A percentile compares a stretch with the other conserved stretches of the same genome.
Evolutionary conservation across 2,797 vertebrate species (phyloP).

Genomic region (Pseudochirops corinnae): DNA sequence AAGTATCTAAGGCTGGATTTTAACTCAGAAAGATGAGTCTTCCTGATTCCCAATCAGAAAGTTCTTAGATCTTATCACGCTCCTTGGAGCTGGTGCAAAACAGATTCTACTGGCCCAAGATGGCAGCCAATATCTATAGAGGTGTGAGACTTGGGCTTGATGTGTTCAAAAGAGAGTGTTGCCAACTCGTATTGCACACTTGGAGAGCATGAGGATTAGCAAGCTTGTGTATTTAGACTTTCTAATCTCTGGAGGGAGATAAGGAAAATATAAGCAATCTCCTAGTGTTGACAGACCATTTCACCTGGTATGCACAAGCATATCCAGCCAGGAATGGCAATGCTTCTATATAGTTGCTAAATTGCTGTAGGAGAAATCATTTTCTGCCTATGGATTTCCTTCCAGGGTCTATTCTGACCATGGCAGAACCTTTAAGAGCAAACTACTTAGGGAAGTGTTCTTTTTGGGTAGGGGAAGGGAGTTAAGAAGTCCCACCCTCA

Average conservation of each 20-base stretch:
- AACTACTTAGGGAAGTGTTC: background rate
- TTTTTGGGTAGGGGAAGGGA: background rate
- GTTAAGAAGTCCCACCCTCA: background rate
- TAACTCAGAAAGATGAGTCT: background rate
- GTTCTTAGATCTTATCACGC: background rate
- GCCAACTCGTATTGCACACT: background rate
- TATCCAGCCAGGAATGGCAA: background rate
- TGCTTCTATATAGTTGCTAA: background rate
- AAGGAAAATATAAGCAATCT: background rate
- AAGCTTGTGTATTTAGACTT: background rate
- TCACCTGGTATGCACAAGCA: background rate
- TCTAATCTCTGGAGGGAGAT: background rate
- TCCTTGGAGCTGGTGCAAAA: background rate
- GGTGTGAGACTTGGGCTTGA: background rate
- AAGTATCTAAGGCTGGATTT: background rate
- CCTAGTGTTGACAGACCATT: background rate
- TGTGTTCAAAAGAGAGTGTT: background rate
- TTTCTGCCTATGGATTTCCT: background rate
- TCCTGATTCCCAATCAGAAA: background rate
- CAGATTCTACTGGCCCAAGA: background rate
- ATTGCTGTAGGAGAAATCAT: background rate
- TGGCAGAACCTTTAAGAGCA: background rate
- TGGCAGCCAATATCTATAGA: background rate
- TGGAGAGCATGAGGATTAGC: background rate
- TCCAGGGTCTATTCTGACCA: background rate